phyloP scores from a whole-genome alignment of 2,888 invertebrate species.

The Heliconius charithonia region DNA sequence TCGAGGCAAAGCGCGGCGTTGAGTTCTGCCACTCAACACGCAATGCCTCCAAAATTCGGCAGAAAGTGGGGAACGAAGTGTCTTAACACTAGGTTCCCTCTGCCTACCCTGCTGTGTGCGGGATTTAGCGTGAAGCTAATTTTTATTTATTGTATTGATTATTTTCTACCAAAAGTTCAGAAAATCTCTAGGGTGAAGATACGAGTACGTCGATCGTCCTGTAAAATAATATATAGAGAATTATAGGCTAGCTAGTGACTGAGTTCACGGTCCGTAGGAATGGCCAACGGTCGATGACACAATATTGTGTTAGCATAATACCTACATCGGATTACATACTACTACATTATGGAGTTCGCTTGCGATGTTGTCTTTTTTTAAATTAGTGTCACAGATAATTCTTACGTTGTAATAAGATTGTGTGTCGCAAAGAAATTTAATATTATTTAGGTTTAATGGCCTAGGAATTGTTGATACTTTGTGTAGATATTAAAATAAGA shows the following conservation, averaged over 20 bases:
- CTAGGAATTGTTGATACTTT: too few species aligned
- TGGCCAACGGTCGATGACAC: conserved; percentile 64
- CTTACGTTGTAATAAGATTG: background rate
- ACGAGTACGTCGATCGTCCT: background rate
- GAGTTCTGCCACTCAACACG: too few species aligned
- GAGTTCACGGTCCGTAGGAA: conserved; percentile 41
- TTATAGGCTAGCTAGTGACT: conserved; percentile 26
- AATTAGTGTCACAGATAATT: conserved; percentile 18
- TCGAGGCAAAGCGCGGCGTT: too few species aligned
- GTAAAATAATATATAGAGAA: conserved; percentile 9
- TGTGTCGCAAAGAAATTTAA: background rate
- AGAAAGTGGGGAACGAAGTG: too few species aligned
- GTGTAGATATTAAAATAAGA: too few species aligned
- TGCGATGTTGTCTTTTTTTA: background rate
- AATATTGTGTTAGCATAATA: conserved; percentile 58
- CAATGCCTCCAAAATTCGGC: too few species aligned
- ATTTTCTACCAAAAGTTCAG: background rate
- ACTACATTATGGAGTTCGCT: conserved; percentile 16
- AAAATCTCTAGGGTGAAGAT: background rate
- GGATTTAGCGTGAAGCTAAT: too few species aligned
- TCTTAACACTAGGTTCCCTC: too few species aligned
- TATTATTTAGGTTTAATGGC: background rate
- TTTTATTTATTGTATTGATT: too few species aligned
- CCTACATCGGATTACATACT: conserved; percentile 47
- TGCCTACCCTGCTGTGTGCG: too few species aligned